Conservation (phyloP, 1,140 invertebrate species). For the Steinernema feltiae region DNA sequence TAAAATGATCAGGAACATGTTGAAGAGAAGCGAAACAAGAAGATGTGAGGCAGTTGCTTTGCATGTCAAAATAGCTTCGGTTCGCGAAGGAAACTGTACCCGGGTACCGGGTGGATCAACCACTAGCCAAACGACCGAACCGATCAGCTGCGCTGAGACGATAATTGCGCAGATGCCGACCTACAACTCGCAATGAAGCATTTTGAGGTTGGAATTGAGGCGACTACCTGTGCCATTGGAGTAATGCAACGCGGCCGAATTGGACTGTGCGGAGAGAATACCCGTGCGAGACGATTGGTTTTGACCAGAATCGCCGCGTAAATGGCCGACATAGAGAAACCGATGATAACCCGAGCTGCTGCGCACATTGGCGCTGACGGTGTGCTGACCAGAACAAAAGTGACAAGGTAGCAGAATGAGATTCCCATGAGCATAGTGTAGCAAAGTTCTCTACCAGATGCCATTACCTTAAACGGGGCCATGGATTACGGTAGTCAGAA, state of each 20-base stretch:
- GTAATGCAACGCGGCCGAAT: conserved; percentile 70
- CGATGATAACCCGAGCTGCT: conserved; percentile 66
- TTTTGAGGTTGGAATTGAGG: conserved; percentile 59
- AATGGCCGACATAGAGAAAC: conserved; percentile 69
- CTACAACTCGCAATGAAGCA: conserved; percentile 49
- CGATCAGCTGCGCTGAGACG: conserved; percentile 65
- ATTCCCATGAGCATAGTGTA: conserved; percentile 69
- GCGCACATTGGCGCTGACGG: conserved; percentile 66
- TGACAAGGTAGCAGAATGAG: conserved; percentile 65
- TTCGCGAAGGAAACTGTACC: conserved; percentile 62
- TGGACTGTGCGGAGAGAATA: conserved; percentile 67
- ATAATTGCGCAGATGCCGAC: conserved; percentile 65
- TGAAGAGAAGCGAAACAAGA: conserved; percentile 70
- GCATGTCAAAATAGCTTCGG: conserved; percentile 66
- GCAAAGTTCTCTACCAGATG: conserved; percentile 74
- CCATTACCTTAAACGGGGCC: conserved; percentile 66
- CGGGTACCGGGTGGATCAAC: conserved; percentile 66
- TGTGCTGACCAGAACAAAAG: conserved; percentile 65
- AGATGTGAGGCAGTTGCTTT: conserved; percentile 69
- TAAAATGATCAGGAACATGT: conserved; percentile 69
- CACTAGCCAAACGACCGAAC: conserved; percentile 67
- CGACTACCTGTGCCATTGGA: conserved; percentile 70
- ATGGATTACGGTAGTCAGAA: too few species aligned
- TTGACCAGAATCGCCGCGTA: conserved; percentile 73
- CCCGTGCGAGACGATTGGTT: conserved; percentile 71